A percentile compares a stretch with the other conserved stretches of the same genome.
phyloP scores from a whole-genome alignment of 2,888 invertebrate species.

The Zaprionus lineosus region DNA sequence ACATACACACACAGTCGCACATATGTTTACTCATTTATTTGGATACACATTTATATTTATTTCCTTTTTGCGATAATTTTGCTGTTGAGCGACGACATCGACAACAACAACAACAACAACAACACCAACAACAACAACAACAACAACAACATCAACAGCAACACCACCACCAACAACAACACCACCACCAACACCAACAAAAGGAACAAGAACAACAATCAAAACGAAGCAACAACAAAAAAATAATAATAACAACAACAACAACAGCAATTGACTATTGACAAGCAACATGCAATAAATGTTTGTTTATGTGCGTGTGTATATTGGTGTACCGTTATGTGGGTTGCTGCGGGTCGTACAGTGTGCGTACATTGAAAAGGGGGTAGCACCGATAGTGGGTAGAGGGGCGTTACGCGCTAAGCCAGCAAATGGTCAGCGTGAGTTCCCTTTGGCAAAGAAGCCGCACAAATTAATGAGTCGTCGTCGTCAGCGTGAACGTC shows the following conservation, averaged over 20 bases:
- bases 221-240: too few species aligned
- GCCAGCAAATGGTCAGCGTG: slow-evolving; percentile 27
- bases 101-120: slow-evolving; percentile 49
- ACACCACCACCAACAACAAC: slow-evolving; percentile 52
- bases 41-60: slow-evolving; percentile 59
- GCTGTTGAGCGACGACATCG: slow-evolving; percentile 37
- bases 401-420: slow-evolving; percentile 6
- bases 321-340: slow-evolving; percentile 19
- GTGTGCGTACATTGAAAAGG: slow-evolving; percentile 3
- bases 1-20: slow-evolving; percentile 17
- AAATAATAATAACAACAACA: slow-evolving; percentile 58
- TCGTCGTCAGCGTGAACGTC: too few species aligned
- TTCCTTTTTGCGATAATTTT: slow-evolving; percentile 51
- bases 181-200: slow-evolving; percentile 41
- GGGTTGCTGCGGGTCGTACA: slow-evolving; percentile 34
- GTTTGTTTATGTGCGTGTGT: slow-evolving; percentile 16
- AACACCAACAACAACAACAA: slow-evolving; percentile 49
- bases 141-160: slow-evolving; percentile 33
- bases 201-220: slow-evolving; percentile 45
- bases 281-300: slow-evolving; percentile 42
- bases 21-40: slow-evolving; percentile 60
- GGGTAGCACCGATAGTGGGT: not conserved
- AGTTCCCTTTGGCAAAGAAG: slow-evolving; percentile 33
- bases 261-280: slow-evolving; percentile 30
- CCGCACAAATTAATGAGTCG: slow-evolving; percentile 53